A percentile compares a stretch with the other conserved stretches of the same genome.
phyloP scores from a whole-genome alignment of 2,113 vertebrate species.

The Paralichthys olivaceus region DNA sequence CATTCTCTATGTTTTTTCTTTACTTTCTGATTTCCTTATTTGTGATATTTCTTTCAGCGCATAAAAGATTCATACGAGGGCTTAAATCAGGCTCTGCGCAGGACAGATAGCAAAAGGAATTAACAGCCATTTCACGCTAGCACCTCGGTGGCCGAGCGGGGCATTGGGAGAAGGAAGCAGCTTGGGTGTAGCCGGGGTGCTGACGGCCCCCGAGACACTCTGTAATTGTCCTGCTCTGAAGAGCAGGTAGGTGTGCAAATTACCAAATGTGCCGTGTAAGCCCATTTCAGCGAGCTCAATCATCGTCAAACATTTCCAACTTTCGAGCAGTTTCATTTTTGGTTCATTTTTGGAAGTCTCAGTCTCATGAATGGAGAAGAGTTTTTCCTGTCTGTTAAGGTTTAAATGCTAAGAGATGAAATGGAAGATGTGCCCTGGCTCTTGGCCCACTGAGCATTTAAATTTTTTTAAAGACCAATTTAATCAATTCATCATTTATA shows the following conservation, averaged over 20 bases:
- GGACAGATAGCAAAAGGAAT: constrained; percentile 83
- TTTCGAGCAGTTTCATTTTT: constrained; percentile 70
- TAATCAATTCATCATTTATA: constrained; percentile 4
- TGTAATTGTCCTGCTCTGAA: constrained; percentile 84
- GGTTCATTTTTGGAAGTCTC: constrained; percentile 65
- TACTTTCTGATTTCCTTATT: constrained; percentile 53
- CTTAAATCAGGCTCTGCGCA: constrained; percentile 81
- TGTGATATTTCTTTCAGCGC: constrained; percentile 47
- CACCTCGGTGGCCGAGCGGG: constrained; percentile 67
- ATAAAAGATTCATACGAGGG: constrained; percentile 69
- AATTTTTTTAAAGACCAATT: constrained; percentile 12
- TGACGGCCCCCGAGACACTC: constrained; percentile 70
- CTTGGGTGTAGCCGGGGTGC: constrained; percentile 65
- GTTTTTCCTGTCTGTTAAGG: constrained; percentile 22
- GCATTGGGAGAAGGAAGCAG: constrained; percentile 66
- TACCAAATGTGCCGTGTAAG: constrained; percentile 84
- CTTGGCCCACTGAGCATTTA: neutral
- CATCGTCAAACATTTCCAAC: constrained; percentile 76
- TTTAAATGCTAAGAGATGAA: constrained; percentile 30
- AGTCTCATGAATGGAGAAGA: constrained; percentile 49
- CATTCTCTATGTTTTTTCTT: constrained; percentile 29
- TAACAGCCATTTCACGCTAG: constrained; percentile 84
- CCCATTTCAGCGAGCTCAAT: constrained; percentile 80
- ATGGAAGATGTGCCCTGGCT: constrained; percentile 2
- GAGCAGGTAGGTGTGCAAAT: constrained; percentile 86